A percentile compares a stretch with the other conserved stretches of the same genome.
phyloP scores from a whole-genome alignment of 2,797 vertebrate species.

The Enteromius viviparus region DNA sequence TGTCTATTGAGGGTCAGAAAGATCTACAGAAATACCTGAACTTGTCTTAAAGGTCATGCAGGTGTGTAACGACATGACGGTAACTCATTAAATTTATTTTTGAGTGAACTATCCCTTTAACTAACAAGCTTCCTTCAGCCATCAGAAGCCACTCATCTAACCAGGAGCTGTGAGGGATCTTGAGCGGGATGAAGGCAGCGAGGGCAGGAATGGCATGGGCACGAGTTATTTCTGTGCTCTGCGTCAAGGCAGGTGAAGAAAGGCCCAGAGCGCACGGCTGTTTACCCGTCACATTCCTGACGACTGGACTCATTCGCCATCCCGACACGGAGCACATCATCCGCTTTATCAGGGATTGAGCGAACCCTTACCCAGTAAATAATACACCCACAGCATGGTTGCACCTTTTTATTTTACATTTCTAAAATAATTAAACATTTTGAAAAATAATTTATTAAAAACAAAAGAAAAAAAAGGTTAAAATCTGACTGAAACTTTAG shows the following conservation, averaged over 20 bases:
- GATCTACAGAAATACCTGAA: neutral
- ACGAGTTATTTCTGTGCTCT: constrained; percentile 43
- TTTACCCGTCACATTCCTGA: constrained; percentile 41
- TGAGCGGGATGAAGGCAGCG: neutral
- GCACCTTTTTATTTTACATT: neutral
- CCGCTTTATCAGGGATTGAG: neutral
- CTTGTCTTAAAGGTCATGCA: neutral
- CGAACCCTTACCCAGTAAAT: neutral
- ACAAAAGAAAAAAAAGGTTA: too few relatives aligned
- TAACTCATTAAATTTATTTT: neutral
- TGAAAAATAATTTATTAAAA: neutral
- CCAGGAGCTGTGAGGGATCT: neutral
- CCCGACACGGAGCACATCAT: neutral
- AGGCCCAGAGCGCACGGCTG: constrained; percentile 27
- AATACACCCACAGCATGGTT: neutral
- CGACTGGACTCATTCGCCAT: constrained; percentile 15
- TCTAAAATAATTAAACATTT: neutral
- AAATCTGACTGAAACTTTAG: neutral
- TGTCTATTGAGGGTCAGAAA: neutral
- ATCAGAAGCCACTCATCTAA: neutral
- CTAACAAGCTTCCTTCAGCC: neutral
- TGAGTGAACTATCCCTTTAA: neutral
- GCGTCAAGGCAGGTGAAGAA: constrained; percentile 45
- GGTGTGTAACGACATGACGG: neutral
- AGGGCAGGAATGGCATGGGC: constrained; percentile 2